Percentiles rank a stretch among this genome's conserved stretches.
Conservation (phyloP, 2,113 vertebrate species). For the Leptobrachium leishanense region DNA sequence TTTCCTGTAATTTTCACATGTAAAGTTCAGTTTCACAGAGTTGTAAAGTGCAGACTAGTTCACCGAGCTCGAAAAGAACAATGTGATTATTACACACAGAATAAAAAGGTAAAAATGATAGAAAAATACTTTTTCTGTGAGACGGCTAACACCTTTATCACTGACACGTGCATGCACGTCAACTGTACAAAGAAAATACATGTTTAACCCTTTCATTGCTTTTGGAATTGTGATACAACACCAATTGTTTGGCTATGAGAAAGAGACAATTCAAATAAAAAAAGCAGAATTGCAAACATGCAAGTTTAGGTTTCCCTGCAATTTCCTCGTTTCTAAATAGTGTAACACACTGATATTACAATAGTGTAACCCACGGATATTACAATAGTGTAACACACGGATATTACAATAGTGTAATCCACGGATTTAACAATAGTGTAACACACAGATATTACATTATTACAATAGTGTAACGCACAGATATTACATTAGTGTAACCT, state of each 20-base stretch:
- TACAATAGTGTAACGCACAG: no score
- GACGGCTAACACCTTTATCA: neutral
- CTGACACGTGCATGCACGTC: neutral
- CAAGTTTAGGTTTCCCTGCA: neutral
- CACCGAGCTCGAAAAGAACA: slow-evolving; percentile 40
- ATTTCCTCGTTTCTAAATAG: neutral
- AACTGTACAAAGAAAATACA: slow-evolving; percentile 16
- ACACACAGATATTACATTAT: no score
- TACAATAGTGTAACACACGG: no score
- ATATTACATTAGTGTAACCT: no score
- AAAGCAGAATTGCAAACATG: neutral
- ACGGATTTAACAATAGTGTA: no score
- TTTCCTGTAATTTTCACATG: slow-evolving; percentile 44
- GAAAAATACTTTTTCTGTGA: neutral
- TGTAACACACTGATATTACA: no score
- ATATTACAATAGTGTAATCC: no score
- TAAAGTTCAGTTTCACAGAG: slow-evolving; percentile 28
- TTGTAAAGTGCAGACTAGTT: slow-evolving; percentile 47
- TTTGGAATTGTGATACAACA: neutral
- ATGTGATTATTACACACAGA: neutral
- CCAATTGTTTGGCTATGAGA: neutral
- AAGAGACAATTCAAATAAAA: neutral
- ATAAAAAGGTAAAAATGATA: slow-evolving; percentile 33
- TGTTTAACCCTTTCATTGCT: slow-evolving; percentile 17
- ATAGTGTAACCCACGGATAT: no score